Evolutionary conservation across 2,888 invertebrate genomes (phyloP).

Genomic region (Epirrita christyi): DNA sequence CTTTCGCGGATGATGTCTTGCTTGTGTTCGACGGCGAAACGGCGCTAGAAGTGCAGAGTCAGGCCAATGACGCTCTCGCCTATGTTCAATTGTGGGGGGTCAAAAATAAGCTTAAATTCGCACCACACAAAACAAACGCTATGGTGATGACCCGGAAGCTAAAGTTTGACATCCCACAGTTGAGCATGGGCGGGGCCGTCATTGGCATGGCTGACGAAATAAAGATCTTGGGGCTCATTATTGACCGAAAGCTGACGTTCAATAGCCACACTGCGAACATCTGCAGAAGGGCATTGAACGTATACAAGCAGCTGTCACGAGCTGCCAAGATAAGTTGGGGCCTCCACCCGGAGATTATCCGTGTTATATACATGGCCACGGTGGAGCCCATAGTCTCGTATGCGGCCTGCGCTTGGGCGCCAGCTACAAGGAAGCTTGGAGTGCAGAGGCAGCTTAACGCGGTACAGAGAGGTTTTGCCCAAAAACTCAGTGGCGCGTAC

Average conservation of each 20-base stretch:
- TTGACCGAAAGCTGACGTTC: constrained; percentile 22
- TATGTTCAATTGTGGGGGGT: constrained; percentile 12
- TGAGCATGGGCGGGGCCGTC: too few species aligned
- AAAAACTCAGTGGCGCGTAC: too few species aligned
- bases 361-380: not conserved
- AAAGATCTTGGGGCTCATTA: too few species aligned
- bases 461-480: not conserved
- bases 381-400: constrained; percentile 10
- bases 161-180: too few species aligned
- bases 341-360: constrained; percentile 1
- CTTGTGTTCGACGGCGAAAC: too few species aligned
- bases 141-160: too few species aligned
- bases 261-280: constrained; percentile 11
- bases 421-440: not conserved
- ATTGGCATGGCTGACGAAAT: too few species aligned
- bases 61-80: not conserved
- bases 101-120: too few species aligned
- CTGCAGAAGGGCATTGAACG: constrained; percentile 10
- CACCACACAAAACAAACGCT: too few species aligned
- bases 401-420: constrained; percentile 3
- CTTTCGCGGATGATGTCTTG: too few species aligned
- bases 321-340: constrained; percentile 3
- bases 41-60: not conserved
- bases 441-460: not conserved
- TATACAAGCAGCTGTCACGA: constrained; percentile 4